Conservation (phyloP, 2,888 invertebrate genomes). For the Idaea biselata region DNA sequence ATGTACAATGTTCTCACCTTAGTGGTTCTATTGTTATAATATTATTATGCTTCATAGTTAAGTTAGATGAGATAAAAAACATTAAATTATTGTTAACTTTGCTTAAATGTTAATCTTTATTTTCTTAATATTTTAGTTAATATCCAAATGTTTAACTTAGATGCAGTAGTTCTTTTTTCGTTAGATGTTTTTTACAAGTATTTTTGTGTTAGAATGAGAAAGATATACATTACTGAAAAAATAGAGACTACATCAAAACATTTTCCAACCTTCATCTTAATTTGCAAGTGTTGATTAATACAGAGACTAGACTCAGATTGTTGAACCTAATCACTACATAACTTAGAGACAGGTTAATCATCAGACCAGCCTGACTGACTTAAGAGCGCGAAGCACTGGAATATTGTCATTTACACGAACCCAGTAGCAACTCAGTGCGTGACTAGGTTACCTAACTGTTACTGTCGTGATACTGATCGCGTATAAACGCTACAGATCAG, state of each 20-base stretch:
- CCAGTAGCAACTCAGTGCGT: too few relatives aligned
- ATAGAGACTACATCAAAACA: background rate
- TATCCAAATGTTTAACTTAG: conserved; percentile 47
- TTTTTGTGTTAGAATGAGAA: conserved; percentile 52
- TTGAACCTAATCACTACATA: too few relatives aligned
- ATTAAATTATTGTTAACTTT: conserved; percentile 81
- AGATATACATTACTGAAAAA: background rate
- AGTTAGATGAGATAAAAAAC: conserved; percentile 59
- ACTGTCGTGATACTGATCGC: too few relatives aligned
- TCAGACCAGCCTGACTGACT: too few relatives aligned
- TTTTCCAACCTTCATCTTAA: background rate
- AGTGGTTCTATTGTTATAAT: conserved; percentile 72
- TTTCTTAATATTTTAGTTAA: conserved; percentile 42
- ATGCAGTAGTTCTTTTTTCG: conserved; percentile 44
- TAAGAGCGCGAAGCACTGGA: too few relatives aligned
- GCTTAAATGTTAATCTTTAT: conserved; percentile 73
- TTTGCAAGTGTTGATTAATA: too few relatives aligned
- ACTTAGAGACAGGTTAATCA: too few relatives aligned
- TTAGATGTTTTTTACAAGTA: conserved; percentile 29
- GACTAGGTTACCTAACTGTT: too few relatives aligned
- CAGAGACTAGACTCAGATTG: too few relatives aligned
- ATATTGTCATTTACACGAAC: too few relatives aligned
- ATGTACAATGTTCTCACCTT: conserved; percentile 72
- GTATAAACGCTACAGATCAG: too few relatives aligned
- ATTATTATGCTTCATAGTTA: conserved; percentile 57